These are phyloP conservation scores for Smutsia temminckii DNA, from an alignment of 2,797 vertebrate species.

Conservation along the genomic window DNA sequence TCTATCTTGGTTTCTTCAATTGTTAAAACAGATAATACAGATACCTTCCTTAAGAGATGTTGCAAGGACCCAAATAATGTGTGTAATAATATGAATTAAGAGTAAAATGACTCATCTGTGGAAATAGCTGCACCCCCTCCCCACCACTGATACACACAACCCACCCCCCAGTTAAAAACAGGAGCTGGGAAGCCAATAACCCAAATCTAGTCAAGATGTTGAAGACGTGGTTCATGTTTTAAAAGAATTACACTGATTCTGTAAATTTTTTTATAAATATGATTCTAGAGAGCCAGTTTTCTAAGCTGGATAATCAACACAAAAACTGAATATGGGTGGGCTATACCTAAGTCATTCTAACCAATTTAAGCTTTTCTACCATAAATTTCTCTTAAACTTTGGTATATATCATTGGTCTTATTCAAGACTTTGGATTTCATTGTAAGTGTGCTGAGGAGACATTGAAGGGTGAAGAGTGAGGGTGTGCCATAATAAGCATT, in stretches of 20 bases:
- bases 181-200: not conserved
- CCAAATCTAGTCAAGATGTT: not conserved
- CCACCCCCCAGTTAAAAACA: not conserved
- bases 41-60: not conserved
- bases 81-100: not conserved
- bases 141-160: not conserved
- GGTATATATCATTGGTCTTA: not conserved
- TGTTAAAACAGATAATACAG: not conserved
- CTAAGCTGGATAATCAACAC: not conserved
- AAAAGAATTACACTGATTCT: not conserved
- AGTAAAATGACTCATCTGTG: not conserved
- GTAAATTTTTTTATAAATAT: not conserved
- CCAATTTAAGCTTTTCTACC: not conserved
- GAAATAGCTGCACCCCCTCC: not conserved
- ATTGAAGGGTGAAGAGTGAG: not conserved
- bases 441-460: not conserved
- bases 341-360: constrained; percentile 2
- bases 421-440: not conserved
- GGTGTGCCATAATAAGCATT: not conserved
- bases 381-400: not conserved
- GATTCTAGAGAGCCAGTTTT: not conserved
- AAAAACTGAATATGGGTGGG: not conserved
- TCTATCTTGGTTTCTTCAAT: not conserved
- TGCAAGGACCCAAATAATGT: not conserved
- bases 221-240: not conserved